Base-by-base conservation (phyloP, 37 sponge, comb jelly and placozoan genomes). In the Haliclona indistincta region DNA sequence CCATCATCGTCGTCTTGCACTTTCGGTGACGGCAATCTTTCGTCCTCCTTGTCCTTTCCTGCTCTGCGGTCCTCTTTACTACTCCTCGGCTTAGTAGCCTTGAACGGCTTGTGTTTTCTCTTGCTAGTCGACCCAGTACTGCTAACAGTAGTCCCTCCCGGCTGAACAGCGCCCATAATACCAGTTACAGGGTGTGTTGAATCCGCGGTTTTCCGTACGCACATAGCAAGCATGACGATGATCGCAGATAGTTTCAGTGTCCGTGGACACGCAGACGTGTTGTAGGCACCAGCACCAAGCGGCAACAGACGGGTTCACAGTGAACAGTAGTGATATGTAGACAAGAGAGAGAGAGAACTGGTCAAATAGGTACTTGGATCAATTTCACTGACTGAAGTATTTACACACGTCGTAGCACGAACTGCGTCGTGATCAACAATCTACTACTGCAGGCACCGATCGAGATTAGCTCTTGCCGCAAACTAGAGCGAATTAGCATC, bases 1-100 rank as follows among this genome's bases (percentile, higher is more conserved):
- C 97, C 97, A 7, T 93, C 93, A 35, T 68, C 78, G 30, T 92
- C 93, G 80, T 95, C 96, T 32, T 85, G 45, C 1, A 92, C 86
- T 62, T 80, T 79, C 63, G 54, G 70, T 6, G 81, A 22, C 10
- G 60, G 58, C 4, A 44, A 53, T 20, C 54, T 25, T 1, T 38
- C 38, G 25, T 78, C 79, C 42, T 78, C 62, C 43, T 38, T 5
- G 7, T 67, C 79, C 56, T 66, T 51, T 20, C 47, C 56, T 43
- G 28, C 11, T 17, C 52, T 19, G 15, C 17, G 1, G 58, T 8
- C 41, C 42, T 55, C 32, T 73, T 58, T 56, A n/a, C n/a, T n/a
- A n/a, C n/a, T n/a, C n/a, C n/a, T n/a, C n/a, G n/a, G n/a, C n/a
- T 58, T 51, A 43, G 71, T 33, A 11, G 58, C 69, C 52, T 68